These are phyloP conservation scores for Euthynnus affinis DNA, from an alignment of 2,797 vertebrate species.

Conservation along the genomic window DNA sequence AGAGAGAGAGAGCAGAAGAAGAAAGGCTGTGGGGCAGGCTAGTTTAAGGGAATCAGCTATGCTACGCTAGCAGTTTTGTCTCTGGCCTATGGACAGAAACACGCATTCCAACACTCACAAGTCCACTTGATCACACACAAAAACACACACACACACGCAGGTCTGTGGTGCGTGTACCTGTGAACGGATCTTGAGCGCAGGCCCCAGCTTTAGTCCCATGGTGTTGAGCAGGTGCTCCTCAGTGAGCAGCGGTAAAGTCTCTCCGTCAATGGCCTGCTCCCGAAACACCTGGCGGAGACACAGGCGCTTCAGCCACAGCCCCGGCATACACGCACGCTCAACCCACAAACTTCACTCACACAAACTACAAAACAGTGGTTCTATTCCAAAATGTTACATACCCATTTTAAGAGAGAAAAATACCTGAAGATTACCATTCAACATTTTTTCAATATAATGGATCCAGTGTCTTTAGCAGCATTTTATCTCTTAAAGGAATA, in stretches of 20 bases:
- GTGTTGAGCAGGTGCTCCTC: constrained; percentile 97
- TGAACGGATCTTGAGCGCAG: constrained; percentile 96
- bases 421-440: background rate
- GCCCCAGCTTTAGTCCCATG: constrained; percentile 97
- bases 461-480: background rate
- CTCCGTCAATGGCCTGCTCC: constrained; percentile 97
- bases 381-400: constrained; percentile 37
- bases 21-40: constrained; percentile 73
- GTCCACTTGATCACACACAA: constrained; percentile 50
- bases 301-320: constrained; percentile 83
- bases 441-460: background rate
- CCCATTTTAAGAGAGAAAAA: constrained; percentile 16
- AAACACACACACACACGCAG: constrained; percentile 61
- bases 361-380: constrained; percentile 39
- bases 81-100: constrained; percentile 56
- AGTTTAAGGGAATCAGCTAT: constrained; percentile 61
- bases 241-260: constrained; percentile 95
- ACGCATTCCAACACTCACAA: constrained; percentile 55
- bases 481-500: background rate
- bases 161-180: constrained; percentile 89
- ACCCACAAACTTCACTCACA: constrained; percentile 43
- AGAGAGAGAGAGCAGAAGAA: constrained; percentile 56
- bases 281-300: constrained; percentile 92
- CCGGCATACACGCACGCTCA: constrained; percentile 47
- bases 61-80: constrained; percentile 61